Evolutionary conservation across 2,797 vertebrate genomes (phyloP).

Genomic region (Rhinogobio ventralis): DNA sequence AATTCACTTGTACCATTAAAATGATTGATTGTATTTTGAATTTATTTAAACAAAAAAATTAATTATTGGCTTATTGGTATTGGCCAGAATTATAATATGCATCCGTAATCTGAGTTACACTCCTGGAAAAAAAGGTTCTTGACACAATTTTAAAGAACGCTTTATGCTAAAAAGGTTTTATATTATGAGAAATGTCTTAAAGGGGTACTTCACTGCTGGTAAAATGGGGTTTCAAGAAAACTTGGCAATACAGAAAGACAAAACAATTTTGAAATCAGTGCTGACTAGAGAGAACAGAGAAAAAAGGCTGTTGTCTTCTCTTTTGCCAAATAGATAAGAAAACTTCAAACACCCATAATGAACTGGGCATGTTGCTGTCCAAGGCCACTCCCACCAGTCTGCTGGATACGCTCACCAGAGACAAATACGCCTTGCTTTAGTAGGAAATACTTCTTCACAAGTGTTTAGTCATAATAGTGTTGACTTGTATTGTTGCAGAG

Average conservation of each 20-base stretch:
- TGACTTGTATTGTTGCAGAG: not conserved
- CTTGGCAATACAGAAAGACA: not conserved
- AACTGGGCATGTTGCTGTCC: not conserved
- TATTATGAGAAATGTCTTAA: not conserved
- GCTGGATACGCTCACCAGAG: no score
- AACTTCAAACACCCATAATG: not conserved
- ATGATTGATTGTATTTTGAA: not conserved
- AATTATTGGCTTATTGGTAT: not conserved
- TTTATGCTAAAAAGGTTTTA: not conserved
- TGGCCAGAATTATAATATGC: not conserved
- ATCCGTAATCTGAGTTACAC: not conserved
- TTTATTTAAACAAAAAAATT: slow-evolving; percentile 1
- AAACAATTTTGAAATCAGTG: not conserved
- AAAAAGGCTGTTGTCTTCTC: not conserved
- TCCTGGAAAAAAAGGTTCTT: not conserved
- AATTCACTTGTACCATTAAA: not conserved
- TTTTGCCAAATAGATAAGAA: not conserved
- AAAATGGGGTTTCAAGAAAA: not conserved
- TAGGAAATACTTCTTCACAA: not conserved
- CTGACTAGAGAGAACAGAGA: not conserved
- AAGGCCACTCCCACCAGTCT: no score
- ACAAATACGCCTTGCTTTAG: not conserved
- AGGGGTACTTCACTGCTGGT: not conserved
- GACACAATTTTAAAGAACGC: not conserved
- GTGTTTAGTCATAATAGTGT: not conserved